These are phyloP conservation scores for Dinocampus coccinellae DNA, from an alignment of 2,888 invertebrate species.

Conservation along the genomic window DNA sequence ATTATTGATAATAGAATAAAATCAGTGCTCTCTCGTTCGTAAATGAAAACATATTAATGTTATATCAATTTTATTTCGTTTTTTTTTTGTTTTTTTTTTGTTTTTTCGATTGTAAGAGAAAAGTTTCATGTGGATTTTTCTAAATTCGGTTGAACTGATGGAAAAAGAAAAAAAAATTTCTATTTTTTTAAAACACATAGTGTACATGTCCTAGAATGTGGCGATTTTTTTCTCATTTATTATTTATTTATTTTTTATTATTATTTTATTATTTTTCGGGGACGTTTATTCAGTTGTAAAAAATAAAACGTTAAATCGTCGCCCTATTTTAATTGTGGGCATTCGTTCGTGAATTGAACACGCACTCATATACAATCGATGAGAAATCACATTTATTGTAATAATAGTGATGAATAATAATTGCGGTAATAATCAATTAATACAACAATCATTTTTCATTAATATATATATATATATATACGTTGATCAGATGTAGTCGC, in stretches of 20 bases:
- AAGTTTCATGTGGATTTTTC: too few species aligned
- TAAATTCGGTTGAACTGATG: too few species aligned
- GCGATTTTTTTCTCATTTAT: conserved; percentile 11
- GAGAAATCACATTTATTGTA: neutral
- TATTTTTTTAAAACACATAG: too few species aligned
- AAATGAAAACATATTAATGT: neutral
- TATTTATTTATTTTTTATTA: conserved; percentile 18
- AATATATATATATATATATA: too few species aligned
- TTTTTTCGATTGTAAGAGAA: too few species aligned
- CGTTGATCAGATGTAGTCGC: neutral
- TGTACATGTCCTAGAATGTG: too few species aligned
- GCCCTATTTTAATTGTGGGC: conserved; percentile 4
- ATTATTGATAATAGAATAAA: conserved; percentile 41
- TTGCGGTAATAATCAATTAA: neutral
- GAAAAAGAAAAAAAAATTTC: too few species aligned
- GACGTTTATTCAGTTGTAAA: conserved; percentile 17
- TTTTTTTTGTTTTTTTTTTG: too few species aligned
- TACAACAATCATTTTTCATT: neutral
- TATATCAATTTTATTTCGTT: too few species aligned
- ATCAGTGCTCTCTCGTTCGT: neutral
- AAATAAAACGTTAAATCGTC: conserved; percentile 27
- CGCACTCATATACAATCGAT: neutral
- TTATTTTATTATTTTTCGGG: neutral
- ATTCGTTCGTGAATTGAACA: conserved; percentile 28
- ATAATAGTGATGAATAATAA: neutral